Conservation (phyloP, 2,113 vertebrate species). For the Protobothrops mucrosquamatus region DNA sequence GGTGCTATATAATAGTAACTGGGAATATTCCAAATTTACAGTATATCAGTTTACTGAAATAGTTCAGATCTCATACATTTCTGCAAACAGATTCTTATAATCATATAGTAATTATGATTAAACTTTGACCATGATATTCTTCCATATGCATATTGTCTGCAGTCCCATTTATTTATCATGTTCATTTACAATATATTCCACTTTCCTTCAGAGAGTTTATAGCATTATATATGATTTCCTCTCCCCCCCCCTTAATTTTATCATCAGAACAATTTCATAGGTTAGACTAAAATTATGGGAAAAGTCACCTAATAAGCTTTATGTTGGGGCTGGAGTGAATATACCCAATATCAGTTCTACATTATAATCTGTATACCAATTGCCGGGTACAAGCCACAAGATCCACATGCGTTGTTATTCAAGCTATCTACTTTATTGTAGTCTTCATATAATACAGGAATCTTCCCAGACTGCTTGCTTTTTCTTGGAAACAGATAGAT, state of each 20-base stretch:
- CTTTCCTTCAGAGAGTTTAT: neutral
- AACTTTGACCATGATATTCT: too few relatives aligned
- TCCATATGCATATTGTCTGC: too few relatives aligned
- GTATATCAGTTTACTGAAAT: too few relatives aligned
- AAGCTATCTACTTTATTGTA: neutral
- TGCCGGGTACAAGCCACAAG: neutral
- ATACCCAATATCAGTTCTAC: neutral
- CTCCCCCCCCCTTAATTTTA: neutral
- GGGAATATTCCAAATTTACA: too few relatives aligned
- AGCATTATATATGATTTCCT: neutral
- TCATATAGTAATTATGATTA: too few relatives aligned
- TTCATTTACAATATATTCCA: neutral
- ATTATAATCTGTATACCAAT: neutral
- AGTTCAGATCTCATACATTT: too few relatives aligned
- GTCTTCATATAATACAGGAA: neutral
- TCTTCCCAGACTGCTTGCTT: neutral
- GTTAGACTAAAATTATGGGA: neutral
- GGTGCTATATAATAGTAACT: too few relatives aligned
- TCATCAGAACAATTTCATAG: neutral
- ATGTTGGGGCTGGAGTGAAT: neutral
- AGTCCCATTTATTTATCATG: too few relatives aligned
- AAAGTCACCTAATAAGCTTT: neutral
- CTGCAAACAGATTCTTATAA: too few relatives aligned
- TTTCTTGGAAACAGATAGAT: neutral
- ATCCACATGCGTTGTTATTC: neutral